A percentile compares a stretch with the other conserved stretches of the same genome.
phyloP scores from a whole-genome alignment of 2,797 vertebrate species.

The Calcarius lapponicus region DNA sequence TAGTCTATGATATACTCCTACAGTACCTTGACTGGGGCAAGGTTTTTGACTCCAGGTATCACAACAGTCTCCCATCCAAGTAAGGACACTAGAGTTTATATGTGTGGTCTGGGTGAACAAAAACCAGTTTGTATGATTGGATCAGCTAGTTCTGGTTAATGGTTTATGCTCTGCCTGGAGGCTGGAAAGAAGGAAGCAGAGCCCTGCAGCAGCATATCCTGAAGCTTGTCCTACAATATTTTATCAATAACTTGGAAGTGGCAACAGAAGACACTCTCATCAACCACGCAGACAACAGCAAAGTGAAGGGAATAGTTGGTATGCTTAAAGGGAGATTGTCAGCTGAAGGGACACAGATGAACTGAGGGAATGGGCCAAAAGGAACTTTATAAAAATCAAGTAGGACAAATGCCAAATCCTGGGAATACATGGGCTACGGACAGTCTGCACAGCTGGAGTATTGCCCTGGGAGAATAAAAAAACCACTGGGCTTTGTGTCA shows the following conservation, averaged over 20 bases:
- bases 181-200: neutral
- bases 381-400: neutral
- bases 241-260: neutral
- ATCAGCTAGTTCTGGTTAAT: neutral
- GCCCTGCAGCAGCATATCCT: neutral
- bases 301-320: neutral
- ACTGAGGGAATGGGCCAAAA: neutral
- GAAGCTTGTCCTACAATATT: neutral
- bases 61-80: neutral
- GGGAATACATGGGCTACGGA: accelerated
- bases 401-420: neutral
- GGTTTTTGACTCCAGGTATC: neutral
- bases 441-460: neutral
- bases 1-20: neutral
- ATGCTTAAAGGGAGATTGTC: neutral
- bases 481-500: neutral
- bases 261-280: neutral
- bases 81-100: neutral
- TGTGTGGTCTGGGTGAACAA: neutral
- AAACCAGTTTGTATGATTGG: neutral
- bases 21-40: neutral
- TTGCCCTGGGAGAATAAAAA: neutral
- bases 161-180: neutral
- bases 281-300: neutral
- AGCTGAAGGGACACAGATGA: neutral